A percentile compares a stretch with the other conserved stretches of the same genome.
These are phyloP conservation scores for Pseudolaguvia tuberculata DNA, from an alignment of 2,113 vertebrate species.

Conservation along the genomic window DNA sequence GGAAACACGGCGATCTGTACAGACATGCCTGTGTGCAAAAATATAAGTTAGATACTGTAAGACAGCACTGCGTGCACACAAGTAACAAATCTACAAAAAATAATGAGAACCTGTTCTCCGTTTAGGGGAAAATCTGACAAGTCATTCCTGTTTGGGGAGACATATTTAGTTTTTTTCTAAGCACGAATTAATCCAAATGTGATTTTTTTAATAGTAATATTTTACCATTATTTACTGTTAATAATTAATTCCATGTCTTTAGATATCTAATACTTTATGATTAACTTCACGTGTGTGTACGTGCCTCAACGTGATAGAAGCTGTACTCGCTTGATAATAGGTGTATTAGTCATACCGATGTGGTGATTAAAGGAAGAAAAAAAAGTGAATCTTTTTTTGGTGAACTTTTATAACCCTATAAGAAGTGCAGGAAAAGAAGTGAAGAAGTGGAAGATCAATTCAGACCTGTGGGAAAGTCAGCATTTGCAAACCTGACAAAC, in stretches of 20 bases:
- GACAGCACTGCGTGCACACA: neutral
- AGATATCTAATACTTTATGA: no score
- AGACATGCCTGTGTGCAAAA: neutral
- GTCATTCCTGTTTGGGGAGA: neutral
- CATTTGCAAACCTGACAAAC: conserved; percentile 9
- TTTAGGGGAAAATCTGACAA: neutral
- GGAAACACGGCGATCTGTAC: conserved; percentile 6
- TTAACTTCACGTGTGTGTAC: no score
- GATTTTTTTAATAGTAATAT: no score
- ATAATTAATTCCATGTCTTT: no score
- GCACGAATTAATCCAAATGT: no score
- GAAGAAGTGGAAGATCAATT: conserved; percentile 25
- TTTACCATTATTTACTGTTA: no score
- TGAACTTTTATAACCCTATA: conserved; percentile 32
- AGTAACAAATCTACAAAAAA: neutral
- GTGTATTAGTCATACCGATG: neutral
- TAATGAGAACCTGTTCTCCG: neutral
- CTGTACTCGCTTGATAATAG: neutral
- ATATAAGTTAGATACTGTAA: neutral
- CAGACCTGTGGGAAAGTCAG: conserved; percentile 21
- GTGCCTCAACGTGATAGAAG: neutral
- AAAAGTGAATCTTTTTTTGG: conserved; percentile 2
- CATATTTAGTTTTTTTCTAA: no score
- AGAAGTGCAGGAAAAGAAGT: no score
- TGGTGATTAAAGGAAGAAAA: neutral